Conservation (phyloP, 2,797 vertebrate genomes). For the Notolepis coatsorum region DNA sequence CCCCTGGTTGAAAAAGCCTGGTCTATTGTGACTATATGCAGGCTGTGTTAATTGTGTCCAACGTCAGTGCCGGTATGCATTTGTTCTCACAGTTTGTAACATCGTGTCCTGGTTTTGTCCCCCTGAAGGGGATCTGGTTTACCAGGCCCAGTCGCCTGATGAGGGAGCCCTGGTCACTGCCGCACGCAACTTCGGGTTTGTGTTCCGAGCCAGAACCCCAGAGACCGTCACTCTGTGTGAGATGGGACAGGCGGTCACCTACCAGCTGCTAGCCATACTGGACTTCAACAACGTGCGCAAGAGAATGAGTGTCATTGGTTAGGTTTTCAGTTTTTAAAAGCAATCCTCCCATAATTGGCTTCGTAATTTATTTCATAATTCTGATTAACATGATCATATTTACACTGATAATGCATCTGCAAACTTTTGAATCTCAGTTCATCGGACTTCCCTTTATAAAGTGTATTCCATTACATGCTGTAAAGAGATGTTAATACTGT, state of each 20-base stretch:
- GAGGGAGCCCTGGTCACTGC: slow-evolving; percentile 95
- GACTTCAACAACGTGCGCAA: slow-evolving; percentile 85
- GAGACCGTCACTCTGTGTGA: slow-evolving; percentile 86
- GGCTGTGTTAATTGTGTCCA: no score
- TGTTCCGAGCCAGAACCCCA: slow-evolving; percentile 88
- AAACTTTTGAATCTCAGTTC: no score
- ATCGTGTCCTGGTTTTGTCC: slow-evolving; percentile 67
- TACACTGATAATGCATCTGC: not conserved
- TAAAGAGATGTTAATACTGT: no score
- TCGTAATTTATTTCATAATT: no score
- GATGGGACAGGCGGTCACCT: slow-evolving; percentile 77
- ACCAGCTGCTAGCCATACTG: slow-evolving; percentile 82
- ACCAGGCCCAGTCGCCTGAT: slow-evolving; percentile 97
- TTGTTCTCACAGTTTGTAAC: no score
- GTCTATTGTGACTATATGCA: no score
- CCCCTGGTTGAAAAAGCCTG: no score
- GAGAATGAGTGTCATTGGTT: slow-evolving; percentile 87
- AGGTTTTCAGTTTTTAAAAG: slow-evolving; percentile 11
- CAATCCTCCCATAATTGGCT: not conserved
- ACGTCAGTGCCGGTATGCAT: no score
- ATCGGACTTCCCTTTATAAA: no score
- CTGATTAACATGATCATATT: no score
- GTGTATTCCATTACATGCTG: no score
- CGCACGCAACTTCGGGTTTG: slow-evolving; percentile 94
- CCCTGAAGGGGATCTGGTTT: slow-evolving; percentile 84